phyloP scores from a whole-genome alignment of 1,140 invertebrate species.

The Drosophila albomicans region DNA sequence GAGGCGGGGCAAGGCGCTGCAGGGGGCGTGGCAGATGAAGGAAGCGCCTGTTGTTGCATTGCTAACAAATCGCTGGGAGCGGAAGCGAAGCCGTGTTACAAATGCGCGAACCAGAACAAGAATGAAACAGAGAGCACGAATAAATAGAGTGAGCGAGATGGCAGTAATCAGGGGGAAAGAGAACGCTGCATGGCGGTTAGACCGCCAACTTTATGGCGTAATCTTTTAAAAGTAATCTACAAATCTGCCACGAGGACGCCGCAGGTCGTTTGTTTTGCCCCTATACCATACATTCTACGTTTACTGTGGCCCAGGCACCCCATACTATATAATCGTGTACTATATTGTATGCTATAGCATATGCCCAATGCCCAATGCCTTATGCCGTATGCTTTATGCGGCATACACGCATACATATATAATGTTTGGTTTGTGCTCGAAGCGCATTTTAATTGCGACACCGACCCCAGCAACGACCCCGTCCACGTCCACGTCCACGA shows the following conservation, averaged over 20 bases:
- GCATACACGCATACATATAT: constrained; percentile 68
- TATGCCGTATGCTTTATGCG: constrained; percentile 56
- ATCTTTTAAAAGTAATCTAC: constrained; percentile 83
- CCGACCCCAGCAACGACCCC: constrained; percentile 23
- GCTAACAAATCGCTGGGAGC: constrained; percentile 77
- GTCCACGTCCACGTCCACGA: not conserved
- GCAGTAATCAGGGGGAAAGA: not conserved
- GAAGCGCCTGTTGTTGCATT: constrained; percentile 75
- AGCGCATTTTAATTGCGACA: constrained; percentile 69
- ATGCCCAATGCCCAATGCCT: constrained; percentile 47
- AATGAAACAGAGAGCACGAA: constrained; percentile 16
- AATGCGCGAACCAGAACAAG: constrained; percentile 76
- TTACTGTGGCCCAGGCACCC: not conserved
- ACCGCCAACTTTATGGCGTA: constrained; percentile 81
- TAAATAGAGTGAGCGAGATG: constrained; percentile 11
- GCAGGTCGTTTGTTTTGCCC: constrained; percentile 76
- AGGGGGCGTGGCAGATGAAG: constrained; percentile 10
- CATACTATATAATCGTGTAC: constrained; percentile 2
- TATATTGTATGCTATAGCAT: not conserved
- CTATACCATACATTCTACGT: constrained; percentile 4
- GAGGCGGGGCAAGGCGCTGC: not conserved
- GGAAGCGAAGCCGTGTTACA: constrained; percentile 80
- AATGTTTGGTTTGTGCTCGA: constrained; percentile 54
- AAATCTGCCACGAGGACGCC: constrained; percentile 78
- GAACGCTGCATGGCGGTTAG: constrained; percentile 39